Percentiles rank a stretch among this genome's conserved stretches.
These are phyloP conservation scores for Molanna angustata DNA, from an alignment of 2,888 invertebrate species.

Conservation along the genomic window DNA sequence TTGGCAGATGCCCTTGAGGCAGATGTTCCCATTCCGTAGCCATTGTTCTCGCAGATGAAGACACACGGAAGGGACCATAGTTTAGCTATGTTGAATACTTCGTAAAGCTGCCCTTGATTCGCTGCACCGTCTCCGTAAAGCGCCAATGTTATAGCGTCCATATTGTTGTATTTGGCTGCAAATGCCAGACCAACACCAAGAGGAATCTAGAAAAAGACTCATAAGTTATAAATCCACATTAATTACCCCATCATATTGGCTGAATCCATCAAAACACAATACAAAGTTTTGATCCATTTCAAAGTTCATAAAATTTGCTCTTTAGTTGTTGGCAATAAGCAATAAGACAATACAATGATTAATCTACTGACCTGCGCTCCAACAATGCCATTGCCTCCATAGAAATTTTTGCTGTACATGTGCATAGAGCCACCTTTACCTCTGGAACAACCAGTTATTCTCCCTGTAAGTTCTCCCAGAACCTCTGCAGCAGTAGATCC, in stretches of 20 bases:
- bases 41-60: constrained; percentile 98
- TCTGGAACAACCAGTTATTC: constrained; percentile 79
- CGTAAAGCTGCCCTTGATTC: constrained; percentile 92
- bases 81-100: constrained; percentile 94
- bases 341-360: background rate
- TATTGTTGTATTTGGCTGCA: constrained; percentile 82
- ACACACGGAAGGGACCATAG: constrained; percentile 91
- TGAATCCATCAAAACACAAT: too few species aligned
- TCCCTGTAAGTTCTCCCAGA: constrained; percentile 87
- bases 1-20: constrained; percentile 83
- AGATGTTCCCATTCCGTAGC: constrained; percentile 98
- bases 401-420: constrained; percentile 91
- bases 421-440: constrained; percentile 99
- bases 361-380: constrained; percentile 81
- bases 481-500: constrained; percentile 78
- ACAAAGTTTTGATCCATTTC: too few species aligned
- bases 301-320: too few species aligned
- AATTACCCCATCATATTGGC: too few species aligned
- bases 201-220: constrained; percentile 69
- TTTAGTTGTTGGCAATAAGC: too few species aligned
- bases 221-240: too few species aligned
- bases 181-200: constrained; percentile 93
- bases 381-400: constrained; percentile 97
- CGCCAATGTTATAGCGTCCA: constrained; percentile 82
- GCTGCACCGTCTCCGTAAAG: constrained; percentile 94